Evolutionary conservation across 2,113 vertebrate genomes (phyloP).

Genomic region (Neotoma lepida): DNA sequence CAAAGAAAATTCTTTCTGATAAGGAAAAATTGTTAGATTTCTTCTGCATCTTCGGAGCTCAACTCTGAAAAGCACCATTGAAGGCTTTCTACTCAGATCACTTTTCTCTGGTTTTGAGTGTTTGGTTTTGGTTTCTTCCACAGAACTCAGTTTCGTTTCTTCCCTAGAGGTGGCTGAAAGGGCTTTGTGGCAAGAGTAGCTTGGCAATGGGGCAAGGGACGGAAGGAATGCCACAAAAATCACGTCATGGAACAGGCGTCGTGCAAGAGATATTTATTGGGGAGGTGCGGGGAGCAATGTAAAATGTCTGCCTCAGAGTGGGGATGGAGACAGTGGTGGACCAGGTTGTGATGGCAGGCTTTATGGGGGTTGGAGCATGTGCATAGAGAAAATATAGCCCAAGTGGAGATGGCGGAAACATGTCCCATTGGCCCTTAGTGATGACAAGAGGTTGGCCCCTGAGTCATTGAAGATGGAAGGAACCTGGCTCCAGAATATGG

Average conservation of each 20-base stretch:
- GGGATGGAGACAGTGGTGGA: background rate
- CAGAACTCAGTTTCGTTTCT: conserved; percentile 36
- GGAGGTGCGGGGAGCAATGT: background rate
- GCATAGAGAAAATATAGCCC: background rate
- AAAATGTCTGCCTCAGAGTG: background rate
- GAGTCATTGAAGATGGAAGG: background rate
- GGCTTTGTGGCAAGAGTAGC: background rate
- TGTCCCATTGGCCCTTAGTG: too few species aligned
- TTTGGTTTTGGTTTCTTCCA: background rate
- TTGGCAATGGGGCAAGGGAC: background rate
- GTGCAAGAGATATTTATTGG: background rate
- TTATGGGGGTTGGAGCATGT: background rate
- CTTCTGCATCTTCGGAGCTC: background rate
- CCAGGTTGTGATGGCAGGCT: background rate
- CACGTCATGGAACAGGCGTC: background rate
- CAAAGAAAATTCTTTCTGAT: background rate
- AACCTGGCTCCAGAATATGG: background rate
- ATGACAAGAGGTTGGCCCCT: background rate
- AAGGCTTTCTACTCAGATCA: background rate
- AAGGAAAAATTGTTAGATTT: conserved; percentile 8
- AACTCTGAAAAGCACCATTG: background rate
- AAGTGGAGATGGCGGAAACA: too few species aligned
- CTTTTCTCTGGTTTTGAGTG: background rate
- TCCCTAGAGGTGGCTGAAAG: background rate
- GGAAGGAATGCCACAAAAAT: background rate